phyloP scores from a whole-genome alignment of 2,113 vertebrate species.

The Atherinomorus stipes region DNA sequence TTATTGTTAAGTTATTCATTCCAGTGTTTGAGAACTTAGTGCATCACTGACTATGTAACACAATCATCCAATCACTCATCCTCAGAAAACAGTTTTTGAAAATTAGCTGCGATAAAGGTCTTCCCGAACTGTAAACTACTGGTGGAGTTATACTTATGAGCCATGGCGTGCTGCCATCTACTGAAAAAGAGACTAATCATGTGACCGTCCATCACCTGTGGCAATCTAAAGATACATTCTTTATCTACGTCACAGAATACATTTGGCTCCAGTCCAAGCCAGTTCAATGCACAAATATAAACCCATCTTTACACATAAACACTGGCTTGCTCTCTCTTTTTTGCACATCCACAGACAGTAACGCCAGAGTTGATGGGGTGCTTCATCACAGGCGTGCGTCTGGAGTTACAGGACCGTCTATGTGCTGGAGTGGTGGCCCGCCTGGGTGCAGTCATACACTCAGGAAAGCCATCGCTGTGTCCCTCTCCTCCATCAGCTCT shows the following conservation, averaged over 20 bases:
- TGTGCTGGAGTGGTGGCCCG: conserved; percentile 52
- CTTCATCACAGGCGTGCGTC: conserved; percentile 86
- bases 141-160: conserved; percentile 22
- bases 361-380: conserved; percentile 57
- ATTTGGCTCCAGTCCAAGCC: not conserved
- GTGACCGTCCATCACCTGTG: not conserved
- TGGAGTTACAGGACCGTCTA: conserved; percentile 82
- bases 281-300: conserved; percentile 16
- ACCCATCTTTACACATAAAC: conserved; percentile 48
- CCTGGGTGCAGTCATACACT: conserved; percentile 85
- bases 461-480: conserved; percentile 92
- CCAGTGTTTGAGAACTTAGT: conserved; percentile 60
- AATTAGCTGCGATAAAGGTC: conserved; percentile 10
- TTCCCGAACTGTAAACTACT: conserved; percentile 8
- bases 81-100: conserved; percentile 19
- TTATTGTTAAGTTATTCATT: conserved; percentile 53
- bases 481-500: conserved; percentile 93
- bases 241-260: conserved; percentile 1
- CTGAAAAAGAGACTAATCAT: conserved; percentile 9
- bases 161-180: not conserved
- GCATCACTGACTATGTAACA: conserved; percentile 47
- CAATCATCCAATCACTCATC: conserved; percentile 45
- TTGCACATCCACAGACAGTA: conserved; percentile 33
- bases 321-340: conserved; percentile 15
- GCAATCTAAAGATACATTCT: conserved; percentile 1